phyloP scores from a whole-genome alignment of 1,140 invertebrate genomes.

The Leptoteleia sp. region DNA sequence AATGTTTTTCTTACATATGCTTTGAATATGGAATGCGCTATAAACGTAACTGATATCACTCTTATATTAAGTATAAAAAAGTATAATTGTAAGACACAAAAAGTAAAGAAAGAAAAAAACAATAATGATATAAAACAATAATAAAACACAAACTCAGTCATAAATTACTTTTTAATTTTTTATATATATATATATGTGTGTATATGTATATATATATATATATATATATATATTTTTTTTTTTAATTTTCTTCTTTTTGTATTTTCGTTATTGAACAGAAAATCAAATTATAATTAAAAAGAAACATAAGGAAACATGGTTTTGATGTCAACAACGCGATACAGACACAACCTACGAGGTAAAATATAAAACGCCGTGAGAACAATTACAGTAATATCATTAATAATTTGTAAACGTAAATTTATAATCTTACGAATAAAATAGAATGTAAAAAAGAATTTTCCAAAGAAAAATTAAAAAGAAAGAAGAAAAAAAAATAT shows the following conservation, averaged over 20 bases:
- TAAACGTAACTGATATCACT: conserved; percentile 58
- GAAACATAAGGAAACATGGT: conserved; percentile 47
- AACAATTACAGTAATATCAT: conserved; percentile 56
- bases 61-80: conserved; percentile 61
- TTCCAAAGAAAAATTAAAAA: too few species aligned
- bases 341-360: conserved; percentile 55
- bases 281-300: conserved; percentile 46
- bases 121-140: conserved; percentile 46
- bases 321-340: conserved; percentile 48
- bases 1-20: conserved; percentile 50
- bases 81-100: too few species aligned
- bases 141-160: conserved; percentile 58
- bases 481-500: conserved; percentile 7
- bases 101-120: too few species aligned
- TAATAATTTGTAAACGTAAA: conserved; percentile 40
- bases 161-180: conserved; percentile 26
- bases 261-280: conserved; percentile 31
- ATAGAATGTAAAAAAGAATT: conserved; percentile 51
- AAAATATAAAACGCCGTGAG: conserved; percentile 46
- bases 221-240: conserved; percentile 19
- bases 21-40: conserved; percentile 67
- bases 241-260: conserved; percentile 32
- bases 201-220: conserved; percentile 37
- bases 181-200: background rate
- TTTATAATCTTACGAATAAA: conserved; percentile 41